Conservation (phyloP, 1,140 invertebrate genomes). For the Anastrepha obliqua region DNA sequence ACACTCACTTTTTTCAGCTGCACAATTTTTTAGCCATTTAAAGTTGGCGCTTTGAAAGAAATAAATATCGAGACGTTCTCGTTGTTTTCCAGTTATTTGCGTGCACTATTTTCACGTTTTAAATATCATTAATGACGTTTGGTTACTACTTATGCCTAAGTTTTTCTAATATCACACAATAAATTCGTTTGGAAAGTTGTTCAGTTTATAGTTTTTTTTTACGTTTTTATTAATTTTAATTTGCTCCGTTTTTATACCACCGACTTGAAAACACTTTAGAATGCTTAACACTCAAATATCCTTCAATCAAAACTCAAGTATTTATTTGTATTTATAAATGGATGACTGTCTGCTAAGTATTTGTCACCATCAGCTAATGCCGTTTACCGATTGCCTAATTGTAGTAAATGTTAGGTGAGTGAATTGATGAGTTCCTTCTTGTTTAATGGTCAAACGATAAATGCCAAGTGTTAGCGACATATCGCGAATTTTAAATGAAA, state of each 20-base stretch:
- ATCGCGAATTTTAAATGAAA: constrained; percentile 72
- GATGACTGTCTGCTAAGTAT: not conserved
- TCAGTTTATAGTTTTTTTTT: constrained; percentile 7
- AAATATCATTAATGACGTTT: not conserved
- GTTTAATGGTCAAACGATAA: constrained; percentile 61
- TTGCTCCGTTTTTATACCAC: not conserved
- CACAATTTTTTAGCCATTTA: not conserved
- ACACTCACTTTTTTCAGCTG: constrained; percentile 24
- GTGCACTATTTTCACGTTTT: not conserved
- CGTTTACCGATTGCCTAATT: not conserved
- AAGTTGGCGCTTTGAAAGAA: not conserved
- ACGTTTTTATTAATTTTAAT: not conserved
- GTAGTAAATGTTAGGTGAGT: not conserved
- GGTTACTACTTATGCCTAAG: not conserved
- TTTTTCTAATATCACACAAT: constrained; percentile 27
- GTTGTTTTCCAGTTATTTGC: not conserved
- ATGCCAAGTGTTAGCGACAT: constrained; percentile 73
- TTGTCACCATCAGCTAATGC: not conserved
- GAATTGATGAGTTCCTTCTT: constrained; percentile 36
- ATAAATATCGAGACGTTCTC: not conserved
- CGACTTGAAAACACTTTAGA: constrained; percentile 10
- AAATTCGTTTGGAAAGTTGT: not conserved
- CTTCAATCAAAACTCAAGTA: not conserved
- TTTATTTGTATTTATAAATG: not conserved
- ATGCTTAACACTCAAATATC: not conserved